These are phyloP conservation scores for Acanthopagrus latus DNA, from an alignment of 2,797 vertebrate genomes.

Conservation along the genomic window DNA sequence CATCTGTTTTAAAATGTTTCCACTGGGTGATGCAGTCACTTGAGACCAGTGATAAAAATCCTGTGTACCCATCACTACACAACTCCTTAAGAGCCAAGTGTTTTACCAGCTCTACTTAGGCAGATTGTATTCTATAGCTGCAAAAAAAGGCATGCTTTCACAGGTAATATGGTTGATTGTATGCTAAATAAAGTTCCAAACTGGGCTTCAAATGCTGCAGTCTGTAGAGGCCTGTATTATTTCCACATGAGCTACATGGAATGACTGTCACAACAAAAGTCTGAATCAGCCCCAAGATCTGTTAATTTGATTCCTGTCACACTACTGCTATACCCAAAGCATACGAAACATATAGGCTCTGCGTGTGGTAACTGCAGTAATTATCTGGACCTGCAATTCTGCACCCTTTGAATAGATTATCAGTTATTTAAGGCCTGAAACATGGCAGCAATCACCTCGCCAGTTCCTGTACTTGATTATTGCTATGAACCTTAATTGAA, in stretches of 20 bases:
- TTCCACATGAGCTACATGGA: slow-evolving; percentile 20
- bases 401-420: not conserved
- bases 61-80: slow-evolving; percentile 42
- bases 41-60: slow-evolving; percentile 62
- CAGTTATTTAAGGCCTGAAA: not conserved
- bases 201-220: slow-evolving; percentile 7
- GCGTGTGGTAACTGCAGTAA: not conserved
- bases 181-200: slow-evolving; percentile 39
- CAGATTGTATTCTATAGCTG: slow-evolving; percentile 23
- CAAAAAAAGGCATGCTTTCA: slow-evolving; percentile 36
- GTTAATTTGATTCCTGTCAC: not conserved
- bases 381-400: not conserved
- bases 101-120: slow-evolving; percentile 43
- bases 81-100: slow-evolving; percentile 34
- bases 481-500: not conserved
- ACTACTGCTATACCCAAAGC: not conserved
- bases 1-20: slow-evolving; percentile 66
- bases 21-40: slow-evolving; percentile 61
- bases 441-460: not conserved
- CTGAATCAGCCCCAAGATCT: slow-evolving; percentile 2
- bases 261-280: slow-evolving; percentile 16
- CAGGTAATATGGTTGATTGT: slow-evolving; percentile 14
- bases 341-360: not conserved
- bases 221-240: slow-evolving; percentile 25
- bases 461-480: not conserved